Evolutionary conservation across 2,113 vertebrate genomes (phyloP), one percentile per base, ranked within the genome.

Genomic region (Speoplatyrhinus poulsoni): DNA sequence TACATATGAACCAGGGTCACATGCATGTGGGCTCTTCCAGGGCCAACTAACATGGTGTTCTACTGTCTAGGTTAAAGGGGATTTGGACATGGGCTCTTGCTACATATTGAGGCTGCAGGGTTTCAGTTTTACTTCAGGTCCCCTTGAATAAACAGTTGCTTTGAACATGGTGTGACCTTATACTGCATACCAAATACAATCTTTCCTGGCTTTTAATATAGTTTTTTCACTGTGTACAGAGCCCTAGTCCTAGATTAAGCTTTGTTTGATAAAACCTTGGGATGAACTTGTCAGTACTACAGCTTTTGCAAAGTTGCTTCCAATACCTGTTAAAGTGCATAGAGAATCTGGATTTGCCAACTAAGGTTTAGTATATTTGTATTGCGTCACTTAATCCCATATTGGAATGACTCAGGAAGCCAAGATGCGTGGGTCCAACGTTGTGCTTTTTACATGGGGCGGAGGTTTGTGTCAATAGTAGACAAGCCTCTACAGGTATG

Each of bases 81-180:
- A 17, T 32, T 11, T 41, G 32, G 1, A 32, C 61, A 41, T 13
- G 12, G 47, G 50, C 56, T 80, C 41, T 16, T 72, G 64, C 56
- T 74, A 59, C 72, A 76, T 52, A 48, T 56, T 5, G 19, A 73
- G 70, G 81, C 71, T 67, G 46, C 26, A 60, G 26, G 56, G 79
- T 75, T 63, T 69, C 76, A n/a, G 70, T 83, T 73, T 67, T 32
- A 72, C 62, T 56, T 57, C n/a, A 19, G 1, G 19, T 52, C 55
- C 72, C 1, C 46, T 62, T 70, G 15, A 62, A 62, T 58, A 33
- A 17, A 75, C 64, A 59, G 56, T 55, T 19, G 46, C 49, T 54
- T 65, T 46, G 9, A 66, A 15, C 41, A 7, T 33, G 26, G 52
- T 13, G 46, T 54, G 52, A 46, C 64, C 53, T 66, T 15, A 6